Evolutionary conservation across 1,140 invertebrate species (phyloP), one percentile per base, ranked within the genome.

Genomic region (Drosophila athabasca): DNA sequence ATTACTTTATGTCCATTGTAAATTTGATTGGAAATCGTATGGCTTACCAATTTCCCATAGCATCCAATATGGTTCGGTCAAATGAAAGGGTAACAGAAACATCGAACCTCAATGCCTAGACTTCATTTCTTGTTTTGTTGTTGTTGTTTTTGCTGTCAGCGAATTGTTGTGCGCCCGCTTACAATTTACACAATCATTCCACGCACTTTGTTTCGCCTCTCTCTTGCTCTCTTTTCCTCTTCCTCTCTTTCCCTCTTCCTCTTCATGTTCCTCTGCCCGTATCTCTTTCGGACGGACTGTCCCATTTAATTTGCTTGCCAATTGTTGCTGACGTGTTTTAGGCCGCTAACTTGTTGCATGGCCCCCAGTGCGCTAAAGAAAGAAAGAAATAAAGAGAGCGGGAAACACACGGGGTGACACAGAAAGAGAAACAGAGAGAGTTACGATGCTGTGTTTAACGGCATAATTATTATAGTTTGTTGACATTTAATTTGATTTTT

Each of bases 401-500:
- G 4, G 24, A 29, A 52, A 41, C 15, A 41, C 15, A 15, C 9
- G 4, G 15, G 17, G 9, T 19, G 15, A 24, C 45, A 48, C 8
- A 48, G 15, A 22, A 24, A 15, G 43, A 57, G 22, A 22, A 15
- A 6, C 11, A 41, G 43, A 44, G 52, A 35, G 52, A 46, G 11
- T 19, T n/a, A 8, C 1, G 11, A 6, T 19, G 73, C 54, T 75
- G 75, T 70, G 69, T 54, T 82, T 78, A 87, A 82, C 79, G 66
- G 50, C 77, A 81, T 81, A 81, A 85, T 79, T 87, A 87, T 82
- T 78, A 58, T 82, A 87, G 88, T 87, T 79, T 88, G 78, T 64
- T 88, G 82, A 88, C 83, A 87, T 87, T 87, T 87, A 76, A 87
- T 82, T 82, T 81, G 82, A 87, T 81, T 88, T 88, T 87, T 53